phyloP scores from a whole-genome alignment of 2,888 invertebrate species.

The Yponomeuta plumbellus region DNA sequence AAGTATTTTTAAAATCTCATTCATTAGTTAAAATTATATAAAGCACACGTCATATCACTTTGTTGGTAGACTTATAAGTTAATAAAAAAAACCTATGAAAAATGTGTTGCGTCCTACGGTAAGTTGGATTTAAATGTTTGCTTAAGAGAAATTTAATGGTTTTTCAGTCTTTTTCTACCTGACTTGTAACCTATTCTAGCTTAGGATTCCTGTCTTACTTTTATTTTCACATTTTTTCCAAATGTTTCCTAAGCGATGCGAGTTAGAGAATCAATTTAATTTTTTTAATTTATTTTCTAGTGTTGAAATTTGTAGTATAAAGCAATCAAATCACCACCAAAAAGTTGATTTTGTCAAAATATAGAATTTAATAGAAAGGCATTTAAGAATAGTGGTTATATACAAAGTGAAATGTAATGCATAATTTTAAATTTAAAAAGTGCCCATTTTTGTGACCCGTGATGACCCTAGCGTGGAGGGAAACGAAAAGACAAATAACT shows the following conservation, averaged over 20 bases:
- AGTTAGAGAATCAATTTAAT: conserved; percentile 5
- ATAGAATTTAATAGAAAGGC: conserved; percentile 7
- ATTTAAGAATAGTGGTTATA: conserved; percentile 5
- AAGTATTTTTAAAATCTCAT: conserved; percentile 29
- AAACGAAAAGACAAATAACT: conserved; percentile 8
- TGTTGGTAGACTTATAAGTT: conserved; percentile 7
- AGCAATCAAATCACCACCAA: conserved; percentile 11
- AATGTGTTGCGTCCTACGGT: conserved; percentile 2
- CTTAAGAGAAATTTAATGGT: neutral
- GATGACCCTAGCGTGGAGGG: neutral
- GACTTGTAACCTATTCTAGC: conserved; percentile 1
- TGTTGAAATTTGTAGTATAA: conserved; percentile 11
- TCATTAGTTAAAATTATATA: neutral
- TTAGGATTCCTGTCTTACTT: neutral
- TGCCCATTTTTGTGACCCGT: neutral
- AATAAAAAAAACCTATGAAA: neutral
- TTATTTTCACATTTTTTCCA: neutral
- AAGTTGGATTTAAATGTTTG: neutral
- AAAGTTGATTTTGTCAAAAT: conserved; percentile 13
- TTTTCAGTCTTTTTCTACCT: neutral
- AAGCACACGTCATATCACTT: conserved; percentile 8
- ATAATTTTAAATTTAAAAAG: conserved; percentile 5
- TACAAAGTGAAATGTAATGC: conserved; percentile 11
- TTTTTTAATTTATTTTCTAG: conserved; percentile 4
- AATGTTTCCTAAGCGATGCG: neutral